phyloP scores from a whole-genome alignment of 2,797 vertebrate species.

The Sciaenops ocellatus region DNA sequence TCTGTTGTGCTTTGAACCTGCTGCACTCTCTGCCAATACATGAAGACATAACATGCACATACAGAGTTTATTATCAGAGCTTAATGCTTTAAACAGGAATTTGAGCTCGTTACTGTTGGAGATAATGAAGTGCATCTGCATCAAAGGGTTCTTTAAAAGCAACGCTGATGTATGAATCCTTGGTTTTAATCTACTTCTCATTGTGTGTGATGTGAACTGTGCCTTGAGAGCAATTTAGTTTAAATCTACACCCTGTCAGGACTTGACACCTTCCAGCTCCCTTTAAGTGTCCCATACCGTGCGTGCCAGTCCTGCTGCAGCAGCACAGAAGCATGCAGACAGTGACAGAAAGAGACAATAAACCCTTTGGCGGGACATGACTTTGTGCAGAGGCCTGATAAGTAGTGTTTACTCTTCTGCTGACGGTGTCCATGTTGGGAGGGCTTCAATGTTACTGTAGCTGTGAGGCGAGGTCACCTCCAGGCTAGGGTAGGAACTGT shows the following conservation, averaged over 20 bases:
- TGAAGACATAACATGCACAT: not conserved
- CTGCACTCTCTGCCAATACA: conserved; percentile 2
- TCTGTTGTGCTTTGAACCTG: conserved; percentile 2
- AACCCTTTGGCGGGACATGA: conserved; percentile 13
- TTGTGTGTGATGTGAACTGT: not conserved
- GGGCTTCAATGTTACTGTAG: conserved; percentile 10
- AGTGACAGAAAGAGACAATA: conserved; percentile 30
- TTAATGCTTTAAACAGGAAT: not conserved
- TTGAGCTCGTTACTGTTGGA: conserved; percentile 7
- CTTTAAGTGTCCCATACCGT: conserved; percentile 43
- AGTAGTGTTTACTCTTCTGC: conserved; percentile 40
- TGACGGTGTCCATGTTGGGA: conserved; percentile 45
- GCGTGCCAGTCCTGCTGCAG: conserved; percentile 44
- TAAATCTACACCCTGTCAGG: conserved; percentile 53
- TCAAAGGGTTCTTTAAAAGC: conserved; percentile 43
- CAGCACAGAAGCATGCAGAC: conserved; percentile 23
- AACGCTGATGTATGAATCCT: not conserved
- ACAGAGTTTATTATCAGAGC: conserved; percentile 14
- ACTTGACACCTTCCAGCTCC: conserved; percentile 57
- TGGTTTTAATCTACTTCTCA: not conserved
- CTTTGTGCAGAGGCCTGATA: conserved; percentile 38
- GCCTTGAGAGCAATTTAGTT: conserved; percentile 19
- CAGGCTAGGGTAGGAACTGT: conserved; percentile 30
- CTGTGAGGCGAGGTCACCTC: conserved; percentile 48
- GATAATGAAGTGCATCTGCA: conserved; percentile 20